These are phyloP conservation scores for Oedothorax gibbosus DNA, from an alignment of 1,140 invertebrate genomes.

Conservation along the genomic window DNA sequence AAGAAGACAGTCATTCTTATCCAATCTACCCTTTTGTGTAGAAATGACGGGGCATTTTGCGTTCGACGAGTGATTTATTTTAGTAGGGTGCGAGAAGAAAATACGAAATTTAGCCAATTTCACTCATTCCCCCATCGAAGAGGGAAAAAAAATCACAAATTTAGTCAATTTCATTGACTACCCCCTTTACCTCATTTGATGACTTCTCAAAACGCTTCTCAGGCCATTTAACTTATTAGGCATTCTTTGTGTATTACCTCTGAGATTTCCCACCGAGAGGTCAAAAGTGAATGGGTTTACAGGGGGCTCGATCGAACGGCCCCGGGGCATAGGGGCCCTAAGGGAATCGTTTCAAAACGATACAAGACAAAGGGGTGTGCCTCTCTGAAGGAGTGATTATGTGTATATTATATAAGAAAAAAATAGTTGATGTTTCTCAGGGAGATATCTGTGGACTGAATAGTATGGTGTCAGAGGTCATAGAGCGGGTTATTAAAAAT, in stretches of 20 bases:
- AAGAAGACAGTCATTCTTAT: neutral
- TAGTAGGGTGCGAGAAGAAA: neutral
- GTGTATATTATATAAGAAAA: slow-evolving; percentile 4
- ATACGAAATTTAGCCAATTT: neutral
- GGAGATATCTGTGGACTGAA: slow-evolving; percentile 9
- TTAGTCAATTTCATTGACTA: slow-evolving; percentile 4
- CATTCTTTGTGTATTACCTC: slow-evolving; percentile 29
- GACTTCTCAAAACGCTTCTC: neutral
- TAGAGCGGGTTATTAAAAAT: neutral
- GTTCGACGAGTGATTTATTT: neutral
- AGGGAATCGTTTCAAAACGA: neutral
- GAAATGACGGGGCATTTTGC: neutral
- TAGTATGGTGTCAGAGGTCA: slow-evolving; percentile 19
- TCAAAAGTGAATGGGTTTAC: slow-evolving; percentile 33
- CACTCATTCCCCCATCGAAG: neutral
- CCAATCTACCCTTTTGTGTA: neutral
- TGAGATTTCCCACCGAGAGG: slow-evolving; percentile 45
- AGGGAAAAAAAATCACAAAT: slow-evolving; percentile 1
- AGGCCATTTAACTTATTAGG: slow-evolving; percentile 32
- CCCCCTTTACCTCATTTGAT: neutral
- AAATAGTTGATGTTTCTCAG: slow-evolving; percentile 19
- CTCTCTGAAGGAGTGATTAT: too few relatives aligned
- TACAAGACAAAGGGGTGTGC: slow-evolving; percentile 31
- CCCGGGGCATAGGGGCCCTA: slow-evolving; percentile 18
- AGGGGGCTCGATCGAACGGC: slow-evolving; percentile 20